phyloP scores from a whole-genome alignment of 2,888 invertebrate species.

The Drosophila gaucha region DNA sequence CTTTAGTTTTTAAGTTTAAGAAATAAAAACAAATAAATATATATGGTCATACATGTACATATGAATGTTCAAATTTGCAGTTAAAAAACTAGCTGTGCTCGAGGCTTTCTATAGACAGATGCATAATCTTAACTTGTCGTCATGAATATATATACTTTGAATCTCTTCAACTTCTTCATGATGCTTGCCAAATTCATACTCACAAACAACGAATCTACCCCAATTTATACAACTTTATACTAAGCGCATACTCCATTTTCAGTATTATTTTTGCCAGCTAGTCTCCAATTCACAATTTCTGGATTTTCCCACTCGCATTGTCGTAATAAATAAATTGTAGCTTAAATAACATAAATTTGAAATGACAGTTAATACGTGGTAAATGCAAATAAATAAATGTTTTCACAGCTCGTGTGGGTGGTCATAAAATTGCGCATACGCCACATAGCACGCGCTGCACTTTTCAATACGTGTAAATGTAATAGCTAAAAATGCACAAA shows the following conservation, averaged over 20 bases:
- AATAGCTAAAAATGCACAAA: constrained; percentile 59
- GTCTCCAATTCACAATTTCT: constrained; percentile 6
- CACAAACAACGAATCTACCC: not conserved
- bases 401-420: constrained; percentile 5
- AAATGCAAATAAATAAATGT: constrained; percentile 45
- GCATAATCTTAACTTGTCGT: no score
- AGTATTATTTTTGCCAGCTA: not conserved
- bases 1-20: no score
- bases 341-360: constrained; percentile 56
- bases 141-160: no score
- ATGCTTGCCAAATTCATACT: not conserved
- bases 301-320: constrained; percentile 1
- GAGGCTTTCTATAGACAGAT: no score
- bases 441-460: constrained; percentile 15
- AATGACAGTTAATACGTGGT: constrained; percentile 60
- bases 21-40: no score
- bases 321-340: constrained; percentile 36
- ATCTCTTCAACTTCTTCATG: no score
- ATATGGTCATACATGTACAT: no score
- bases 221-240: not conserved
- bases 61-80: no score
- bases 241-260: not conserved
- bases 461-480: constrained; percentile 33
- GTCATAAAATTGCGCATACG: constrained; percentile 34
- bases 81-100: no score